Conservation (phyloP, 2,888 invertebrate species). For the Drosophila subsilvestris region DNA sequence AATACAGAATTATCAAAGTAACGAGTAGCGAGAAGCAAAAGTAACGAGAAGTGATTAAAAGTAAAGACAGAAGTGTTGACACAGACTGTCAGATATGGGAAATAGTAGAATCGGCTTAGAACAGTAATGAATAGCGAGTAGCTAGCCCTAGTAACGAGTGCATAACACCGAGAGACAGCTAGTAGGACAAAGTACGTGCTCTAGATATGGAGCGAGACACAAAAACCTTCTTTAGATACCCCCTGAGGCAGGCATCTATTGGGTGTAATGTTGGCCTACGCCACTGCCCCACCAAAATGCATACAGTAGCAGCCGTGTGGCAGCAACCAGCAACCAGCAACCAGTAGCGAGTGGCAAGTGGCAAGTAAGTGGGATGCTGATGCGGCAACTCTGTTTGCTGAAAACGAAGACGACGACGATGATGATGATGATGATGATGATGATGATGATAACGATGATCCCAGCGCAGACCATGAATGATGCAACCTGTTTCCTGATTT, state of each 20-base stretch:
- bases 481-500: conserved; percentile 73
- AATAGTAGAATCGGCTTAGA: too few relatives aligned
- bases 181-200: neutral
- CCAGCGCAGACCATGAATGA: conserved; percentile 35
- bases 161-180: too few relatives aligned
- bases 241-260: neutral
- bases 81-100: neutral
- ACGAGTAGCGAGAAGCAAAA: neutral
- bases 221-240: neutral
- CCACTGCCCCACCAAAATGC: neutral
- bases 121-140: neutral
- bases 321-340: conserved; percentile 7
- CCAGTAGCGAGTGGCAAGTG: conserved; percentile 33
- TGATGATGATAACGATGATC: conserved; percentile 12
- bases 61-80: too few relatives aligned
- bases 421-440: conserved; percentile 8
- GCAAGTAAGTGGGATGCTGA: conserved; percentile 21
- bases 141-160: neutral
- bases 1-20: neutral
- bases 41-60: too few relatives aligned
- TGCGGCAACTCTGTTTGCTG: conserved; percentile 1
- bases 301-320: neutral
- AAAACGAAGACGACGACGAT: neutral
- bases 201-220: neutral
- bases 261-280: neutral